phyloP scores from a whole-genome alignment of 1,140 invertebrate species.

The Drosophila quadrilineata region DNA sequence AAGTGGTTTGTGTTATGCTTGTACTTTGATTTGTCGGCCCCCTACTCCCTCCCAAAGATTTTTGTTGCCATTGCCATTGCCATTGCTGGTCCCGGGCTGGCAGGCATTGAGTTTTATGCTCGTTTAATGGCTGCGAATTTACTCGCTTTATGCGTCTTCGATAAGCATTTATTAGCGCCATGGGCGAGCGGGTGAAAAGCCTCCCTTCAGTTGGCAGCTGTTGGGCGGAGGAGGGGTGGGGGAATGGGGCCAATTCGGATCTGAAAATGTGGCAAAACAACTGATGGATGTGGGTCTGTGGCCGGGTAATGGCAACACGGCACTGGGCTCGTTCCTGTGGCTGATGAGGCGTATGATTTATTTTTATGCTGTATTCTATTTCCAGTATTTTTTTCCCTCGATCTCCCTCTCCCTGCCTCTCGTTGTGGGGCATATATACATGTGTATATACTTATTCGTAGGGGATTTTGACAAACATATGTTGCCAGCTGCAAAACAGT shows the following conservation, averaged over 20 bases:
- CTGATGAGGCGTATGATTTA: slow-evolving; percentile 78
- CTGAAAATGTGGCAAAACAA: no score
- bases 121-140: slow-evolving; percentile 78
- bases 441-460: background rate
- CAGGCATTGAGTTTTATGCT: slow-evolving; percentile 66
- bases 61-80: slow-evolving; percentile 20
- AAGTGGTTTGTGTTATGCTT: slow-evolving; percentile 40
- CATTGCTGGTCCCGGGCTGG: background rate
- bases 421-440: no score
- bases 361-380: slow-evolving; percentile 75
- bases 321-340: slow-evolving; percentile 62
- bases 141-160: slow-evolving; percentile 77
- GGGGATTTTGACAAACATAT: slow-evolving; percentile 51
- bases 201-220: background rate
- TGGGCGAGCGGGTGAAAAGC: slow-evolving; percentile 14
- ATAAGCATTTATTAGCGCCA: slow-evolving; percentile 78
- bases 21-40: slow-evolving; percentile 74
- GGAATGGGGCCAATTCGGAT: background rate
- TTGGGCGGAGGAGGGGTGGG: background rate
- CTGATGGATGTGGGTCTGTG: slow-evolving; percentile 7
- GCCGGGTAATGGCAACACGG: slow-evolving; percentile 56
- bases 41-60: no score
- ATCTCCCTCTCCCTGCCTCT: background rate
- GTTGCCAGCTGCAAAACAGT: slow-evolving; percentile 31
- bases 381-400: slow-evolving; percentile 28